Evolutionary conservation across 2,113 vertebrate species (phyloP).

Genomic region (Cyprinodon brontotheroides): DNA sequence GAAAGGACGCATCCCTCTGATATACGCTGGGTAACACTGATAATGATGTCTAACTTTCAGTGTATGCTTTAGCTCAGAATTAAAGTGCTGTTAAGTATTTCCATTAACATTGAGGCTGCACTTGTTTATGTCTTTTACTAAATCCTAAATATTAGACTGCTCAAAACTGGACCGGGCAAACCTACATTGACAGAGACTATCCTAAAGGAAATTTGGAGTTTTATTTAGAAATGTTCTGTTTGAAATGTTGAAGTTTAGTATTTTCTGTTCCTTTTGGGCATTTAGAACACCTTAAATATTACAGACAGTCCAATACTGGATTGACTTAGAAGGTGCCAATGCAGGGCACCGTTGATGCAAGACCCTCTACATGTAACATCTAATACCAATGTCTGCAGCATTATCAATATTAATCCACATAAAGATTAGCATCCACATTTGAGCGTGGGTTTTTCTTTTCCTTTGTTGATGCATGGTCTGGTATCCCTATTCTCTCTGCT

Average conservation of each 20-base stretch:
- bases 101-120: too few relatives aligned
- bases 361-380: background rate
- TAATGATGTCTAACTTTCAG: too few relatives aligned
- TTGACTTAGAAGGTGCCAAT: background rate
- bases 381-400: background rate
- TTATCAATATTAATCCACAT: constrained; percentile 11
- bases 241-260: too few relatives aligned
- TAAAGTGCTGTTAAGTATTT: too few relatives aligned
- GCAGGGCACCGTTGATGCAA: background rate
- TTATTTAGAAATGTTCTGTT: background rate
- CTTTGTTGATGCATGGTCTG: constrained; percentile 45
- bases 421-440: constrained; percentile 14
- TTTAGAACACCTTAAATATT: background rate
- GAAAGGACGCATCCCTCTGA: too few relatives aligned
- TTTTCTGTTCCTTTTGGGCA: background rate
- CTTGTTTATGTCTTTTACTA: too few relatives aligned
- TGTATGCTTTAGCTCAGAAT: too few relatives aligned
- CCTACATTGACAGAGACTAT: background rate
- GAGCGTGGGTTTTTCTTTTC: background rate
- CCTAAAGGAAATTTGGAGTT: background rate
- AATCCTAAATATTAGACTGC: too few relatives aligned
- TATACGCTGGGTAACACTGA: too few relatives aligned
- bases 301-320: background rate
- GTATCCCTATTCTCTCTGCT: constrained; percentile 46
- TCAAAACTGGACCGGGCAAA: too few relatives aligned